Evolutionary conservation across 1,140 invertebrate genomes (phyloP), one percentile per base, ranked within the genome.

Genomic region (Drosophila aff.): DNA sequence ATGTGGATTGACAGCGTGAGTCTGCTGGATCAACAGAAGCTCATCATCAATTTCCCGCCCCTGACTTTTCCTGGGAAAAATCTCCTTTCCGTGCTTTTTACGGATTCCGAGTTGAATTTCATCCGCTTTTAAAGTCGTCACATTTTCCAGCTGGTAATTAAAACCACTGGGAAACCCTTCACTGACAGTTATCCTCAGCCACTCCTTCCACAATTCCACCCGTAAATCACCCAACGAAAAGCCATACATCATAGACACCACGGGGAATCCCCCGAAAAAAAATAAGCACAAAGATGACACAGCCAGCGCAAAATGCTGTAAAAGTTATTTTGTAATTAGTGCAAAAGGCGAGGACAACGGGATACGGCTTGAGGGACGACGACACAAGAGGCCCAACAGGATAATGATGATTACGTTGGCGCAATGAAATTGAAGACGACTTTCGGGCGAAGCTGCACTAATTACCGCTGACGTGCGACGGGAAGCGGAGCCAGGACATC

Each of bases 291-390:
- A 76, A 80, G 83, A 79, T 81, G 84, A 84, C 83, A 84, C 79
- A 68, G 68, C 36, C 49, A 52, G 50, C 50, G 50, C 50, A 33
- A 36, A 52, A 52, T 36, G 28, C 82, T 38, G 63, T 65, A 81
- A 89, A 89, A 89, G 85, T 84, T 90, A 85, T 89, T 89, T 90
- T 85, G 85, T 90, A 90, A 90, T 90, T 90, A 90, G 85, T 85
- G 85, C 75, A 68, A 40, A 52, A 82, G 79, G 64, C 63, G 55
- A 63, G 55, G 31, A 72, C 69, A 75, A 46, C 44, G 46, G 73
- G 69, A 64, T 50, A 31, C 55, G 66, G 36, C 44, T 50, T 73
- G n/a, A 28, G 33, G 43, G 59, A 60, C 40, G 28, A 7, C 28
- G 63, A 49, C 50, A 71, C 53, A 79, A 65, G 53, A 71, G 44